A percentile compares a stretch with the other conserved stretches of the same genome.
These are phyloP conservation scores for Tenualosa thibaudeaui DNA, from an alignment of 2,797 vertebrate genomes.

Conservation along the genomic window DNA sequence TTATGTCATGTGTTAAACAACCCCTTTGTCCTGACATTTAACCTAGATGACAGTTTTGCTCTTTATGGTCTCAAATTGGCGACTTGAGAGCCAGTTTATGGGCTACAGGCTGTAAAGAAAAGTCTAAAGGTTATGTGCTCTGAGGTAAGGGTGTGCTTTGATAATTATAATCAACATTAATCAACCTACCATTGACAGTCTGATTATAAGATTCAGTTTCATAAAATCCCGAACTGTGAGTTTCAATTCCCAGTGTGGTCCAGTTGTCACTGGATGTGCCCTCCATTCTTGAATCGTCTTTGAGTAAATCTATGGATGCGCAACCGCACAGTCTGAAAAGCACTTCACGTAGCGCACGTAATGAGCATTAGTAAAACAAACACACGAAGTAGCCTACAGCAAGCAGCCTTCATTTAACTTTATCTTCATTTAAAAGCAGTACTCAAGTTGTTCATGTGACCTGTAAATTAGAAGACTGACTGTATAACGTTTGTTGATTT, in stretches of 20 bases:
- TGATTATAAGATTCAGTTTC: neutral
- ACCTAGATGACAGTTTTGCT: neutral
- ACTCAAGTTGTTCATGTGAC: too few species aligned
- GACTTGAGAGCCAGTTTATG: neutral
- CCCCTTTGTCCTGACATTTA: neutral
- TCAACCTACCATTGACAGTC: neutral
- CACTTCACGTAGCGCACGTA: constrained; percentile 32
- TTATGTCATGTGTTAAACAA: neutral
- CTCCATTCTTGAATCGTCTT: constrained; percentile 16
- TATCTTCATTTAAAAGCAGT: neutral
- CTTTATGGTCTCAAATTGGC: neutral
- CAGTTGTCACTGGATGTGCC: neutral
- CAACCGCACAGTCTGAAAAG: constrained; percentile 42
- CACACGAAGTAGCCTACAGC: neutral
- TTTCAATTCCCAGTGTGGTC: neutral
- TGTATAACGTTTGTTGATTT: neutral
- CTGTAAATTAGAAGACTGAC: neutral
- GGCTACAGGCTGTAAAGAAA: neutral
- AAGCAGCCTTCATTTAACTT: neutral
- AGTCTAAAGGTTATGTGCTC: neutral
- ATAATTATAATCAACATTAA: neutral
- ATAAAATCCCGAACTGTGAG: neutral
- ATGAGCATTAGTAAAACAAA: neutral
- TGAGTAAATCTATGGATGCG: constrained; percentile 40
- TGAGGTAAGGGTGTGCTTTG: neutral